A percentile compares a stretch with the other conserved stretches of the same genome.
phyloP scores from a whole-genome alignment of 2,797 vertebrate genomes.

The Propithecus perrieri region DNA sequence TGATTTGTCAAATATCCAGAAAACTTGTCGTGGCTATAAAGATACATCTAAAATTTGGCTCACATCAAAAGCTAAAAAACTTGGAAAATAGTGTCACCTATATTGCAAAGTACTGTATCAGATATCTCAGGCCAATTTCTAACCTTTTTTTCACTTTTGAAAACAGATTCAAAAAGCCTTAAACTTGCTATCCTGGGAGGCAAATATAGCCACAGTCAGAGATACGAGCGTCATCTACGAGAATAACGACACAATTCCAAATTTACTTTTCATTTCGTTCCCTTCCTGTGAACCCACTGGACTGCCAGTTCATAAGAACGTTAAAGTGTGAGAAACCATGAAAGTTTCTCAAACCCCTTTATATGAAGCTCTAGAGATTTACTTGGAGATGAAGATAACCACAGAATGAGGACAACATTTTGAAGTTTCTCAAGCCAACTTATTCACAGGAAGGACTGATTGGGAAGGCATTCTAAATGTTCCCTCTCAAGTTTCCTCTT shows the following conservation, averaged over 20 bases:
- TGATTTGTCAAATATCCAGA: neutral
- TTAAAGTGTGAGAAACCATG: conserved; percentile 52
- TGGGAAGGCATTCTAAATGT: conserved; percentile 49
- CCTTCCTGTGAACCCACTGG: neutral
- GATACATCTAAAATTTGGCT: neutral
- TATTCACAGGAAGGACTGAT: conserved; percentile 40
- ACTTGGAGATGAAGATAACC: conserved; percentile 40
- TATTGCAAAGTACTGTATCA: neutral
- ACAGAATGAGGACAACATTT: conserved; percentile 16
- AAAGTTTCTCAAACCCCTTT: neutral
- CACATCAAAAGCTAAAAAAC: neutral
- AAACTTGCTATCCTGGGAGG: neutral
- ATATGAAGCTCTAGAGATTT: conserved; percentile 28
- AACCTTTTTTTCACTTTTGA: neutral
- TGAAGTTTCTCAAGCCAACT: conserved; percentile 43
- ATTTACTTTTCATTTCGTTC: neutral
- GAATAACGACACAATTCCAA: neutral
- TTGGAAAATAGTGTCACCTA: neutral
- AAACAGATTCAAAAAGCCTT: neutral
- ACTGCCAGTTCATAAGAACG: neutral
- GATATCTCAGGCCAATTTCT: neutral
- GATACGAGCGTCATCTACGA: neutral
- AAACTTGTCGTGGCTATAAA: neutral
- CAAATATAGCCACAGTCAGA: neutral
- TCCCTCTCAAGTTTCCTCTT: conserved; percentile 57